phyloP scores from a whole-genome alignment of 2,888 invertebrate genomes.

The Trissoscelio sp. region DNA sequence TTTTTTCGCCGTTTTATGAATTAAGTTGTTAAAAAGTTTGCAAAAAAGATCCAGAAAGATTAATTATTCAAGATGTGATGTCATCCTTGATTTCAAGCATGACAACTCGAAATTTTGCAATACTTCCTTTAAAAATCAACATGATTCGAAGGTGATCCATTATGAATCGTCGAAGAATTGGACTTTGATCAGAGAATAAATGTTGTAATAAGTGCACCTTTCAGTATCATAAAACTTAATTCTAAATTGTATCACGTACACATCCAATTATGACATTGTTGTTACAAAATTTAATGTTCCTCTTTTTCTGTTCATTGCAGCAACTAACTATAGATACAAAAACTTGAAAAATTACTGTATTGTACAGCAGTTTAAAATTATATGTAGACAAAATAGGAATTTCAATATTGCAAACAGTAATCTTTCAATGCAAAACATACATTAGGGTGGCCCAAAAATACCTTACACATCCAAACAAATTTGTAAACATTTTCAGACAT shows the following conservation, averaged over 20 bases:
- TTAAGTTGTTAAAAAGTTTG: background rate
- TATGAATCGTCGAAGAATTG: conserved; percentile 13
- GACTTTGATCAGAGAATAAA: conserved; percentile 29
- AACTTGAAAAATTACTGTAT: too few species aligned
- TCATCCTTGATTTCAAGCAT: background rate
- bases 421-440: too few species aligned
- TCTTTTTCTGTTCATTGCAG: background rate
- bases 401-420: too few species aligned
- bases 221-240: conserved; percentile 34
- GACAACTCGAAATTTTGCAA: conserved; percentile 2
- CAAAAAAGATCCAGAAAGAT: too few species aligned
- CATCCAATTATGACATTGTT: conserved; percentile 29
- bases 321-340: background rate
- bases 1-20: background rate
- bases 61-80: background rate
- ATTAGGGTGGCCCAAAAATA: too few species aligned
- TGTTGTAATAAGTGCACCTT: conserved; percentile 16
- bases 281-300: conserved; percentile 30
- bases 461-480: too few species aligned
- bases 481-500: too few species aligned
- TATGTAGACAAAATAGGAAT: too few species aligned
- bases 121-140: conserved; percentile 20
- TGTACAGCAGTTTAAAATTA: too few species aligned
- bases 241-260: conserved; percentile 27
- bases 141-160: conserved; percentile 25